Base-by-base conservation (phyloP, 2,797 vertebrate species). In the Sorex maritimensis region DNA sequence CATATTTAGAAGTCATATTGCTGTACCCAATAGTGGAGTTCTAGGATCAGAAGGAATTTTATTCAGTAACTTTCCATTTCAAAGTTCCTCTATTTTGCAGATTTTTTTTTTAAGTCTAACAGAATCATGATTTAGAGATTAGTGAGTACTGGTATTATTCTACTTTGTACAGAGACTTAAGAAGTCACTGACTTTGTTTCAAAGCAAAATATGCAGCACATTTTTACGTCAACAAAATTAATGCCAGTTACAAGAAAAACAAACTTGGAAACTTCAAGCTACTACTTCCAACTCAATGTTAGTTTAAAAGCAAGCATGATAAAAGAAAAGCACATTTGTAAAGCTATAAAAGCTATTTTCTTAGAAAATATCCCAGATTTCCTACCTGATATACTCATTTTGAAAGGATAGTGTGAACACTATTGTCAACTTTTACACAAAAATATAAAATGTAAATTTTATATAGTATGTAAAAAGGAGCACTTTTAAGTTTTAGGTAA, bases 231-330 rank as follows among this genome's bases (percentile, higher is more conserved):
- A 21, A 87, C 90, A 69, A 92, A 80, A 46, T 65, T 83, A 85
- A 34, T 30, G 2, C 13, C 67, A 80, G 7, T 63, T 55, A 77
- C 2, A 80, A 75, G 28, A 7, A 92, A 90, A 90, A 85, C 30
- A 78, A 91, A 68, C 34, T 49, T 49, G 63, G 72, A 92, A 82
- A 79, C 80, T 85, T 92, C 68, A 90, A 94, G 92, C 82, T 72
- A 68, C 17, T 68, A 65, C 12, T 65, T 38, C 41, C 34, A 85
- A 84, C 75, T 41, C 30, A 69, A 74, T 63, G 24, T 67, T 28
- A 78, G 1, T 65, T 73, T 41, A 92, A 90, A 85, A 89, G 23
- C 46, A 90, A 46, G 52, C 21, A 67, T 28, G 1, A 71, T 68
- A 86, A 68, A 75, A 58, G 49, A 61, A 75, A 93, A 84, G 28